phyloP scores from a whole-genome alignment of 2,888 invertebrate genomes.

The Coleophora deauratella region DNA sequence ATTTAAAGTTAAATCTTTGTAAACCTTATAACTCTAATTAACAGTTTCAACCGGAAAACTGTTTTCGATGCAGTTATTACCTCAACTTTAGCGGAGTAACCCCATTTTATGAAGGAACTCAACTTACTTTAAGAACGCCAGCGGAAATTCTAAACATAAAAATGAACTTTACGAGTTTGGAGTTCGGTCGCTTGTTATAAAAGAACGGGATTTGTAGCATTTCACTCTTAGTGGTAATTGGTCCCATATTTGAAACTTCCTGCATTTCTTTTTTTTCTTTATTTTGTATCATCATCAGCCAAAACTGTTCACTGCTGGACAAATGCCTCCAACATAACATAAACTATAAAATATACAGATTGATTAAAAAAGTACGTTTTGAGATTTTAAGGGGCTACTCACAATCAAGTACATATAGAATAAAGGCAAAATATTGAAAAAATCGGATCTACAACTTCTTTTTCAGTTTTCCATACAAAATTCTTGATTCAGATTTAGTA shows the following conservation, averaged over 20 bases:
- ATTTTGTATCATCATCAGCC: too few relatives aligned
- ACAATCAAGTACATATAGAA: too few relatives aligned
- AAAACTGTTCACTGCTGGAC: neutral
- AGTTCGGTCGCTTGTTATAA: constrained; percentile 13
- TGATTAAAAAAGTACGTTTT: too few relatives aligned
- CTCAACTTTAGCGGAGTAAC: constrained; percentile 8
- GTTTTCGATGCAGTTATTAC: constrained; percentile 19
- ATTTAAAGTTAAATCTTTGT: constrained; percentile 12
- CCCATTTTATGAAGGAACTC: constrained; percentile 13
- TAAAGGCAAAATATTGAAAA: too few relatives aligned
- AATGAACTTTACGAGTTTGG: constrained; percentile 20
- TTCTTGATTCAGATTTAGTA: too few relatives aligned
- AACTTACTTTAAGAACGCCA: constrained; percentile 13
- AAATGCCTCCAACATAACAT: neutral
- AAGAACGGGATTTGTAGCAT: constrained; percentile 6
- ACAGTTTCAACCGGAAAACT: constrained; percentile 19
- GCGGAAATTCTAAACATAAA: constrained; percentile 21
- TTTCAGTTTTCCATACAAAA: too few relatives aligned
- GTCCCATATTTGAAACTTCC: too few relatives aligned
- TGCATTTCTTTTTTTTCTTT: too few relatives aligned
- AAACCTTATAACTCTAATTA: constrained; percentile 20
- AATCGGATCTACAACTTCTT: too few relatives aligned
- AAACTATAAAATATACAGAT: too few relatives aligned
- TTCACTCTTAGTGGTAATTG: neutral
- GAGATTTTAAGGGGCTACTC: too few relatives aligned